Evolutionary conservation across 2,113 vertebrate genomes (phyloP).

Genomic region (Megaceryle torquata): DNA sequence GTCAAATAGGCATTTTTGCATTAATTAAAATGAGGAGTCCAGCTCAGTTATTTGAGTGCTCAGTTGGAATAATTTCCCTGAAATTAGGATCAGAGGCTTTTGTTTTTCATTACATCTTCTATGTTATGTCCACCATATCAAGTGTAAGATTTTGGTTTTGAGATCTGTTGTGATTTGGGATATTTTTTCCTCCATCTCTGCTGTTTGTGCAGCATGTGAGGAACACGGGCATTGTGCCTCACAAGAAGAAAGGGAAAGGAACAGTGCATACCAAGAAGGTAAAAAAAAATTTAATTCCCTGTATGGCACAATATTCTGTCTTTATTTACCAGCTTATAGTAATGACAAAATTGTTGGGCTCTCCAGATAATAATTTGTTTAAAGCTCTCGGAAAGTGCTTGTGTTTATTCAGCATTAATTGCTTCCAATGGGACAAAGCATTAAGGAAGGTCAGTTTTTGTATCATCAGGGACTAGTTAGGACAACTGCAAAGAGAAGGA

Average conservation of each 20-base stretch:
- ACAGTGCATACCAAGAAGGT: neutral
- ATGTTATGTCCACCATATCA: neutral
- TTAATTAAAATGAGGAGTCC: neutral
- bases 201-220: neutral
- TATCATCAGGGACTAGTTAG: neutral
- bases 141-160: neutral
- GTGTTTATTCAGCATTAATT: neutral
- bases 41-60: neutral
- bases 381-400: neutral
- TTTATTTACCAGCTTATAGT: neutral
- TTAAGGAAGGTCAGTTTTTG: neutral
- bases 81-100: neutral
- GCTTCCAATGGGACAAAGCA: neutral
- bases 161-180: neutral
- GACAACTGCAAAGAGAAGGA: neutral
- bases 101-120: neutral
- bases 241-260: neutral
- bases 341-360: neutral
- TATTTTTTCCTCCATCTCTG: neutral
- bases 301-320: neutral
- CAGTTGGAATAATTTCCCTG: neutral
- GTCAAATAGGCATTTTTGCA: neutral
- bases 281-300: neutral
- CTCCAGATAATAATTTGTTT: neutral
- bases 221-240: neutral